Evolutionary conservation across 2,888 invertebrate species (phyloP).

Genomic region (Xestia sexstrigata): DNA sequence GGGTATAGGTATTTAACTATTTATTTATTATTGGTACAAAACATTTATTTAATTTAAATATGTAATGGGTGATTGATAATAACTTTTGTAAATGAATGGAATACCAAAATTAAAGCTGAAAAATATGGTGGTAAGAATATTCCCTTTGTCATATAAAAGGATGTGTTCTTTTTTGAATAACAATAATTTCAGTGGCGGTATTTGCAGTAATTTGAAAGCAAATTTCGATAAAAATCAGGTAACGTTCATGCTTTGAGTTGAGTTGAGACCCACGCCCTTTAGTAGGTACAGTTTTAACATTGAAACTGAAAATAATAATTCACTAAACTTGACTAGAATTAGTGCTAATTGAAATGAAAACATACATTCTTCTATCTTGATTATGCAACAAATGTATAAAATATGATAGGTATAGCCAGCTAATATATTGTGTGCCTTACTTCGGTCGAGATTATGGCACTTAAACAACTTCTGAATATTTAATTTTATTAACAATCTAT

Average conservation of each 20-base stretch:
- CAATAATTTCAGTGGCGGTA: neutral
- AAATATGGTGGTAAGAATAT: too few relatives aligned
- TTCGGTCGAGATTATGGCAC: slow-evolving; percentile 31
- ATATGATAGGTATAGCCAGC: neutral
- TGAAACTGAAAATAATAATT: neutral
- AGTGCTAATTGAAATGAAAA: slow-evolving; percentile 27
- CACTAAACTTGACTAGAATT: slow-evolving; percentile 43
- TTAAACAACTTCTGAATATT: neutral
- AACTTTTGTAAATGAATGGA: too few relatives aligned
- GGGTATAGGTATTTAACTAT: too few relatives aligned
- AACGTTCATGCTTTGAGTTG: too few relatives aligned
- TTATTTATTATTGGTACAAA: too few relatives aligned
- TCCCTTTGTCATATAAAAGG: too few relatives aligned
- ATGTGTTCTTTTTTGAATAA: too few relatives aligned
- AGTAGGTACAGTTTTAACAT: neutral
- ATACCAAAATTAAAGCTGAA: too few relatives aligned
- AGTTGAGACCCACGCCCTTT: neutral
- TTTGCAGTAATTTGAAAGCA: too few relatives aligned
- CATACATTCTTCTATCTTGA: neutral
- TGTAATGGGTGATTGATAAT: too few relatives aligned
- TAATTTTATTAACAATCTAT: slow-evolving; percentile 9
- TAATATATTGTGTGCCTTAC: neutral
- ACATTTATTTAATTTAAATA: too few relatives aligned
- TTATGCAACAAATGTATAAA: slow-evolving; percentile 14
- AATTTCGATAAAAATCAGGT: too few relatives aligned